Evolutionary conservation across 2,113 vertebrate genomes (phyloP), one percentile per base, ranked within the genome.

Genomic region (Psittacara wagleri): DNA sequence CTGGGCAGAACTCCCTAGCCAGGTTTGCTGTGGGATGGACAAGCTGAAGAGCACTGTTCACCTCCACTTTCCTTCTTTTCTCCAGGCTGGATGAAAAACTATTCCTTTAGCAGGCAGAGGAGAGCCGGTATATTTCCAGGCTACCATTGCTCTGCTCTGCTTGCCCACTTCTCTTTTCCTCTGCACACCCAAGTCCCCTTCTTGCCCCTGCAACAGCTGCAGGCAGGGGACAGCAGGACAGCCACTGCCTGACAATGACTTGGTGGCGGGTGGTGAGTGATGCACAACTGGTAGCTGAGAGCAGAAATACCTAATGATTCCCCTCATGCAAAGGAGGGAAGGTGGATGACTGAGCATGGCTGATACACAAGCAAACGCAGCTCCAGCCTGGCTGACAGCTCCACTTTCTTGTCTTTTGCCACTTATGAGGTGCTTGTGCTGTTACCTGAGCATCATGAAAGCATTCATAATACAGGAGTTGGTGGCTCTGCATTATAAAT

Each of bases 341-440:
- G 29, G 46, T 7, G 4, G 43, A 54, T 1, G 6, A 29, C 14
- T 2, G 6, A 51, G 11, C 1, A 0, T 85, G 52, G 35, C 12
- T 57, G 52, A 69, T 33, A 35, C 48, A 49, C 4, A 17, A 51
- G 13, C 19, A 94, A 72, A 63, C 18, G 12, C 11, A 81, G 29
- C 27, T 57, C 49, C 15, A 57, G 1, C 33, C 41, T 67, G 39
- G 49, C 41, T 57, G 46, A 31, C 48, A 76, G 59, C 37, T 80
- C 33, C 49, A 37, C 19, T 69, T 68, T 12, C 59, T 41, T 35
- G 11, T 10, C 62, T 72, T 90, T 63, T 78, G 49, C n/a, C 25
- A 37, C 31, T 83, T 20, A 7, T 27, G 44, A 68, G 83, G 17
- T 78, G 55, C 20, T 76, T 77, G 78, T 88, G 51, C 48, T 66